Evolutionary conservation across 1,140 invertebrate genomes (phyloP).

Genomic region (Zelostemma sp.): DNA sequence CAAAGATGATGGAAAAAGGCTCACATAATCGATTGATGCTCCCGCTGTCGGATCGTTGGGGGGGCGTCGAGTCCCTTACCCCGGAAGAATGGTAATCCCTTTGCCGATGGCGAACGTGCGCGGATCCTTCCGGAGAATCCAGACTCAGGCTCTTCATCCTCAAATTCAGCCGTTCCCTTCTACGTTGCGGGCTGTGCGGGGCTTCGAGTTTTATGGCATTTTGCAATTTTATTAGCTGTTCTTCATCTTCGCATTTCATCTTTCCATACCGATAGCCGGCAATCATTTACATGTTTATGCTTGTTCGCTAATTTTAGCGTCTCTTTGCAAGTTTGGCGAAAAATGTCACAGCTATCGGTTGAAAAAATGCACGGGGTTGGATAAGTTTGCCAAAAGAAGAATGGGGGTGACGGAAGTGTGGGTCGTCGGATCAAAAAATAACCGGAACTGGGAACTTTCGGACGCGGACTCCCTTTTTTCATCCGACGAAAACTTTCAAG

Average conservation of each 20-base stretch:
- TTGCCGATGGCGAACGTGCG: conserved; percentile 83
- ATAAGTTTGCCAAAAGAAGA: conserved; percentile 8
- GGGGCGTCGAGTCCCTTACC: conserved; percentile 69
- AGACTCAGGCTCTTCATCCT: conserved; percentile 97
- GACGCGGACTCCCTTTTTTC: too few species aligned
- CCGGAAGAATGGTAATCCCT: conserved; percentile 69
- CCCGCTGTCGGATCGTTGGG: conserved; percentile 71
- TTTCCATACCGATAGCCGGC: conserved; percentile 7
- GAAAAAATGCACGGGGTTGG: not conserved
- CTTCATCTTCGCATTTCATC: conserved; percentile 5
- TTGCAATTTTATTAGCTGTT: conserved; percentile 41
- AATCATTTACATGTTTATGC: too few species aligned
- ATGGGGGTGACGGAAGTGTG: conserved; percentile 3
- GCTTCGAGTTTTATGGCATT: conserved; percentile 75
- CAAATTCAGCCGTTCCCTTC: conserved; percentile 94
- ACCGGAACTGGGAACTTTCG: too few species aligned
- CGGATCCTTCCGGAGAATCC: conserved; percentile 94
- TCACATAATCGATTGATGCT: conserved; percentile 72
- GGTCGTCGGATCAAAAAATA: too few species aligned
- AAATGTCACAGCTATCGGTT: not conserved
- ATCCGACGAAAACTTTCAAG: conserved; percentile 12
- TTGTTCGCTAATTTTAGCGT: too few species aligned
- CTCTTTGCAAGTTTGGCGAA: too few species aligned
- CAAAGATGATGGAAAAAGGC: too few species aligned
- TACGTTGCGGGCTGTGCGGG: conserved; percentile 88